Base-by-base conservation (phyloP, 2,888 invertebrate genomes). In the Apodemia mormo region DNA sequence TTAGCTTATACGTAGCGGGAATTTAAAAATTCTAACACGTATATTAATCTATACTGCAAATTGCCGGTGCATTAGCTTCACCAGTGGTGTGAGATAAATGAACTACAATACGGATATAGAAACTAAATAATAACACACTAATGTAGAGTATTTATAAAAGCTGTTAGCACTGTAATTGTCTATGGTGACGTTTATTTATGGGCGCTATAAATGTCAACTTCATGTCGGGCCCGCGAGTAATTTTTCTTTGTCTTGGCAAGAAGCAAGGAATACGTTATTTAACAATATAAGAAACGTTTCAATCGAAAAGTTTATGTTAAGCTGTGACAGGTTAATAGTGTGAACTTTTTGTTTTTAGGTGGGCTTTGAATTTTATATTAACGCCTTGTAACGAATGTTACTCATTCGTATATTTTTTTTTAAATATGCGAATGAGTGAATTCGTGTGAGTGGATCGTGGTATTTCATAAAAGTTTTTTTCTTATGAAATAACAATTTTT, bases 211-310 rank as follows among this genome's bases (percentile, higher is more conserved):
- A 61, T 61, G 61, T 61, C 61, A 33, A 30, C 61, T 61, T 61
- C 61, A 61, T 30, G 61, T 61, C 61, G 12, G 12, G 61, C 61
- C 12, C 61, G 30, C 30, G 5, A 61, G 61, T 37, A 5, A 37
- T 61, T 61, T 61, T 61, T 61, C 61, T 61, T 61, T 61, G 61
- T 61, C 61, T 33, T 61, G 61, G 33, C 61, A 33, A 33, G 33
- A 61, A 33, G 61, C 8, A 56, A 29, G 54, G 29, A 56, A 56
- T 56, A 56, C 12, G 52, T 61, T 61, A 61, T 61, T 61, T 61
- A 61, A 33, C 14, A 61, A 61, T 37, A 37, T 61, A 61, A 33
- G 61, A 14, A 37, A 61, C 61, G 37, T 61, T 61, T 61, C 33
- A 61, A 61, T 61, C 4, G 30, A 33, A 61, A 30, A 9, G 22